Evolutionary conservation across 2,113 vertebrate species (phyloP), one percentile per base, ranked within the genome.

Genomic region (Muscicapa adusta): DNA sequence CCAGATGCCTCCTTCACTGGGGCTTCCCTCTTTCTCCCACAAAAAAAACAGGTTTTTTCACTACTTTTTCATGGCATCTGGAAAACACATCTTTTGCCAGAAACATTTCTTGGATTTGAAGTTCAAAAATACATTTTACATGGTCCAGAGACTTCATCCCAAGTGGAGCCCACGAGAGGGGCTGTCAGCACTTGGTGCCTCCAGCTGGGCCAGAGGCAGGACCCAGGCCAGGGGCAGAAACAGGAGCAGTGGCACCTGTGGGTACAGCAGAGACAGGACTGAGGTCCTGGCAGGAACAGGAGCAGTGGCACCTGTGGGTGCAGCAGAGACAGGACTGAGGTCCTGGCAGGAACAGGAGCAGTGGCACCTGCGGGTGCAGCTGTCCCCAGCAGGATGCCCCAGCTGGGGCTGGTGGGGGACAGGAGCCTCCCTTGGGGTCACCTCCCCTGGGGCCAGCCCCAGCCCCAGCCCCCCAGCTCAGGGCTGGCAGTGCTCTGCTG

Each of bases 121-220:
- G 28, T 29, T 67, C 38, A 45, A 29, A 60, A 66, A 8, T 20
- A 8, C 0, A 0, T 74, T 74, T 45, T n/a, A 67, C 11, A 6
- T 31, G 54, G 7, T 22, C 47, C 18, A 10, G 18, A 67, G 38
- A 6, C 23, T 50, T 15, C 60, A 40, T 24, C 45, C 60, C n/a
- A 17, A 24, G 17, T 0, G 2, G 53, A 40, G 16, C 45, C 67
- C 10, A 1, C 3, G 18, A 0, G 6, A 40, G 48, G 29, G 25
- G 48, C 23, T 65, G 50, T 8, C 50, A 22, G 9, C 16, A 0
- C 42, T 43, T 5, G 1, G 36, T 23, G 66, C 34, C 25, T 36
- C 43, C 58, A 7, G 31, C 58, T 2, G 34, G 31, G 57, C 20
- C 1, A 12, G 66, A 14, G 40, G 6, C 2, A 20, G 25, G 10